Percentiles rank a stretch among this genome's conserved stretches.
Evolutionary conservation across 2,797 vertebrate genomes (phyloP).

Genomic region (Thamnophis elegans): DNA sequence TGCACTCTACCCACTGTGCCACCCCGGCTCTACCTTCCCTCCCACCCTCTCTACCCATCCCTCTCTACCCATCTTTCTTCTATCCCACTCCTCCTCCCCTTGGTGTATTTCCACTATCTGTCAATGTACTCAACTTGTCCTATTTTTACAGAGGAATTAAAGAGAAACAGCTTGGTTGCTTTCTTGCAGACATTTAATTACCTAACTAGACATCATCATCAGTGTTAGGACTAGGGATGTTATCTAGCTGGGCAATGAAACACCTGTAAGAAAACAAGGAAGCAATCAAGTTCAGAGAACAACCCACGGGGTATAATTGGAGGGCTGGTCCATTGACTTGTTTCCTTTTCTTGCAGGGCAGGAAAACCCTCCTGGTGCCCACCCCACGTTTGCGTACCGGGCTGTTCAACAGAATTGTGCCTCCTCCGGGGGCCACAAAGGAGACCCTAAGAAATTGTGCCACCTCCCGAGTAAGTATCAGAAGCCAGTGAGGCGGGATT

Average conservation of each 20-base stretch:
- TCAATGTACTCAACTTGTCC: no score
- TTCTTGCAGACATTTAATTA: background rate
- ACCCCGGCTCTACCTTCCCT: no score
- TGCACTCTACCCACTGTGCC: no score
- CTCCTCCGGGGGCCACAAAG: conserved; percentile 82
- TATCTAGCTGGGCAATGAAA: background rate
- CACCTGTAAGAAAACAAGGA: background rate
- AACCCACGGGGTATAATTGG: background rate
- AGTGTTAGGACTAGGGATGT: background rate
- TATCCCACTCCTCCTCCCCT: no score
- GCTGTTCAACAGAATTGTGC: conserved; percentile 88
- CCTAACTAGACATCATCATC: background rate
- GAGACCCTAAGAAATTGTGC: conserved; percentile 83
- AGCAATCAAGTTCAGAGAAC: background rate
- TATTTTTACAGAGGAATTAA: no score
- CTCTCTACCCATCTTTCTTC: no score
- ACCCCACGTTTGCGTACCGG: conserved; percentile 88
- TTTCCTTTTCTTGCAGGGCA: conserved; percentile 73
- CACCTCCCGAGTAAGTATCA: conserved; percentile 78
- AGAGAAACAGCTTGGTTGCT: no score
- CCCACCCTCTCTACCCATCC: no score
- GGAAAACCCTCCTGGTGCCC: conserved; percentile 89
- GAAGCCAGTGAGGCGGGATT: background rate
- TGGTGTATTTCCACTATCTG: no score
- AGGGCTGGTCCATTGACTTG: background rate